These are phyloP conservation scores for Drosophila subobscura DNA, from an alignment of 1,140 invertebrate genomes.

Conservation along the genomic window DNA sequence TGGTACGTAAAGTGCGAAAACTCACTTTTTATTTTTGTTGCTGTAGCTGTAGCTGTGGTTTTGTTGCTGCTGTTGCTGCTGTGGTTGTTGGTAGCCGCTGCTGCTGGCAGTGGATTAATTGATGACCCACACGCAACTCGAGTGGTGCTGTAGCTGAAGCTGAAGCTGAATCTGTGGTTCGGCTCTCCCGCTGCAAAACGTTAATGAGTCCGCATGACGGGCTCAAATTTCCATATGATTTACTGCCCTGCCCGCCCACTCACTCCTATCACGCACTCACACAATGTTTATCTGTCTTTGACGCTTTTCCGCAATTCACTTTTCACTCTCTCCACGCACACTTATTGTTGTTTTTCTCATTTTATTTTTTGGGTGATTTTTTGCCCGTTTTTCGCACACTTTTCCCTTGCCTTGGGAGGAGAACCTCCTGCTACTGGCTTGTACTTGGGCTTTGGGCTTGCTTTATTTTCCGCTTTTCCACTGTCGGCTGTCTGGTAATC, in stretches of 20 bases:
- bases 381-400: constrained; percentile 47
- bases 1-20: constrained; percentile 69
- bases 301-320: constrained; percentile 66
- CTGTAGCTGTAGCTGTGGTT: background rate
- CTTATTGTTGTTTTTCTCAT: constrained; percentile 22
- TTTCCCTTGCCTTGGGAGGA: constrained; percentile 10
- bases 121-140: constrained; percentile 61
- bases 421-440: constrained; percentile 18
- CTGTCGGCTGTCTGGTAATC: constrained; percentile 62
- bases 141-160: background rate
- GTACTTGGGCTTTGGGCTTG: constrained; percentile 2
- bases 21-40: constrained; percentile 3
- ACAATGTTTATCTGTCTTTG: constrained; percentile 35
- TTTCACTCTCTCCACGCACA: constrained; percentile 29
- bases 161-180: too few relatives aligned
- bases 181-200: constrained; percentile 12
- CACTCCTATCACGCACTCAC: background rate
- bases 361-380: constrained; percentile 2
- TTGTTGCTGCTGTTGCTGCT: constrained; percentile 8
- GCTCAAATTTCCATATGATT: constrained; percentile 68
- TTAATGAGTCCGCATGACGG: constrained; percentile 70
- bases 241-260: constrained; percentile 9
- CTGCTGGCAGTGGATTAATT: constrained; percentile 62
- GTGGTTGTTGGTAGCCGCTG: constrained; percentile 30
- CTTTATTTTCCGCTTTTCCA: constrained; percentile 39